Evolutionary conservation across 2,888 invertebrate genomes (phyloP), one percentile per base, ranked within the genome.

Genomic region (Poecilobothrus nobilitatus): DNA sequence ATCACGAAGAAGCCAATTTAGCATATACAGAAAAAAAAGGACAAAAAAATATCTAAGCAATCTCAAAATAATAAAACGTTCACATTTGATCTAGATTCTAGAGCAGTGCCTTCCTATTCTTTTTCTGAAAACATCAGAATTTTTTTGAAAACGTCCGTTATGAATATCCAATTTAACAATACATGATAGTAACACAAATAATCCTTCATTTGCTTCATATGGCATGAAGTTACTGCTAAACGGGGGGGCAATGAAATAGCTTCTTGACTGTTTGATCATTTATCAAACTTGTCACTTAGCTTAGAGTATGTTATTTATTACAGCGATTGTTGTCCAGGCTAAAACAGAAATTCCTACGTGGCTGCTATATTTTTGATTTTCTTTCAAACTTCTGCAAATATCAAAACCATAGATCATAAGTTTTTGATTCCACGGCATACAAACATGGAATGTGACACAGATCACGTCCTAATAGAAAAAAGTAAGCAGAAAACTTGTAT

Each of bases 91-190:
- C 66, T 73, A 20, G 70, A 73, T 73, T 67, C 66, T 73, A 20
- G 70, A 73, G 67, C 70, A 73, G 66, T 72, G 71, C 20, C 66
- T 73, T n/a, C 70, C 72, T 37, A 72, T 70, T 41, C 70, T 71
- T 22, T 67, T 71, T 62, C 67, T 72, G 37, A n/a, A 66, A 37
- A 67, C 73, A n/a, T 71, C 70, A 21, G 44, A 70, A 15, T 70
- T 68, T 21, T 71, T 71, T 61, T 73, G 71, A n/a, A 71, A 74
- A 71, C 61, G 71, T 7, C 70, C 68, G 12, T 65, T 72, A 64
- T 72, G 72, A 69, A 73, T 71, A 10, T 71, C 64, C 15, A 73
- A 70, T 34, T 27, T 69, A 37, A 70, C 69, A 18, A 66, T 71
- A 44, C 71, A 72, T 69, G 71, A 73, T 37, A 68, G 69, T 63